A percentile compares a stretch with the other conserved stretches of the same genome.
phyloP scores from a whole-genome alignment of 2,797 vertebrate genomes.

The Melanotaenia trifasciata region DNA sequence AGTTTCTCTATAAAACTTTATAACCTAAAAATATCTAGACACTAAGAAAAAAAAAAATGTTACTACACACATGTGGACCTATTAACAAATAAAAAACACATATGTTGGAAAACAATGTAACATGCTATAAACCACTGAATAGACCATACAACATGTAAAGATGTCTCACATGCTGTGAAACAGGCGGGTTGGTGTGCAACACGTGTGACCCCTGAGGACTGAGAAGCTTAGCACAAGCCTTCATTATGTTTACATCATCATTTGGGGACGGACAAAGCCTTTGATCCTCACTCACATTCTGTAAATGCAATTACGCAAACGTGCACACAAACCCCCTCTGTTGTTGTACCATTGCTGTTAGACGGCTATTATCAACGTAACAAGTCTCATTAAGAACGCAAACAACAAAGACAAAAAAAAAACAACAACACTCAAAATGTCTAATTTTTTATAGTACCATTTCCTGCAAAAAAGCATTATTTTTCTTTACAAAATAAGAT shows the following conservation, averaged over 20 bases:
- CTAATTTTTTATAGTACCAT: slow-evolving; percentile 82
- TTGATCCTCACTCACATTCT: slow-evolving; percentile 57
- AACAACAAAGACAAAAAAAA: slow-evolving; percentile 49
- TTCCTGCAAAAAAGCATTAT: slow-evolving; percentile 80
- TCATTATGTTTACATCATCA: slow-evolving; percentile 74
- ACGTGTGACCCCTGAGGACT: slow-evolving; percentile 86
- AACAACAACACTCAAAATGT: slow-evolving; percentile 54
- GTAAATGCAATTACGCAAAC: slow-evolving; percentile 61
- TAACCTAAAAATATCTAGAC: slow-evolving; percentile 52
- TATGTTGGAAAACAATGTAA: slow-evolving; percentile 43
- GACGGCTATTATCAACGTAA: slow-evolving; percentile 74
- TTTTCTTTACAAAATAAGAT: slow-evolving; percentile 81
- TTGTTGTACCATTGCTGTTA: slow-evolving; percentile 78
- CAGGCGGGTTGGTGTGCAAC: slow-evolving; percentile 77
- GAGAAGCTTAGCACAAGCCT: slow-evolving; percentile 70
- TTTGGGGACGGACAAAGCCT: slow-evolving; percentile 71
- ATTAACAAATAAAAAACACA: slow-evolving; percentile 50
- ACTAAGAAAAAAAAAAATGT: slow-evolving; percentile 44
- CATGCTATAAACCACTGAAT: slow-evolving; percentile 52
- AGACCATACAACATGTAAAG: slow-evolving; percentile 49
- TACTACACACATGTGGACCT: slow-evolving; percentile 53
- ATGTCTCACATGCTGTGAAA: slow-evolving; percentile 70
- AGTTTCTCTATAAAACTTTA: slow-evolving; percentile 57
- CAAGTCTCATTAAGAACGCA: slow-evolving; percentile 62
- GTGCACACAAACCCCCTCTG: slow-evolving; percentile 54